These are phyloP conservation scores for Dallia pectoralis DNA, from an alignment of 2,797 vertebrate genomes.

Conservation along the genomic window DNA sequence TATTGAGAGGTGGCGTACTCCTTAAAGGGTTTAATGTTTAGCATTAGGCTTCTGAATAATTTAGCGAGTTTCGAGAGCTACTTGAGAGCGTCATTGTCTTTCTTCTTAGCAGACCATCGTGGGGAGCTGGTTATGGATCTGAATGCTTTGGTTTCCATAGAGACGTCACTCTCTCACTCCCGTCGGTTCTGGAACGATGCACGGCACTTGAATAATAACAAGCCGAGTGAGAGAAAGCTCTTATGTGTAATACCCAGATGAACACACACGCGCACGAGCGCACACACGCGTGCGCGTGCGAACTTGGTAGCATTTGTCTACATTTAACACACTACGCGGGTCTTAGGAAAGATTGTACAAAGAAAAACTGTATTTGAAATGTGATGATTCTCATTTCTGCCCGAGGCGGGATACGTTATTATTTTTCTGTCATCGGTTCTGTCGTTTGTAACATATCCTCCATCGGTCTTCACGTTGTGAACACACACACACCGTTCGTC, in stretches of 20 bases:
- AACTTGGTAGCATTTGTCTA: constrained; percentile 31
- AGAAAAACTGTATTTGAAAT: constrained; percentile 27
- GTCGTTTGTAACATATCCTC: neutral
- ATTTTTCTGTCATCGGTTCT: constrained; percentile 16
- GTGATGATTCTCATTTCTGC: constrained; percentile 30
- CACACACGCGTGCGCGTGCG: no score
- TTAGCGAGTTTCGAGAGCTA: constrained; percentile 34
- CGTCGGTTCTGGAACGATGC: constrained; percentile 14
- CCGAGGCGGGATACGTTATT: neutral
- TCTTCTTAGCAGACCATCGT: constrained; percentile 41
- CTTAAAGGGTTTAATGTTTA: constrained; percentile 37
- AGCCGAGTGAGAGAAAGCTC: constrained; percentile 28
- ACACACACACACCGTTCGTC: constrained; percentile 6
- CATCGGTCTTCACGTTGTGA: constrained; percentile 19
- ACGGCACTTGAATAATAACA: constrained; percentile 42
- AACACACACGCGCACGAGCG: neutral
- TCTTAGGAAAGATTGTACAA: constrained; percentile 35
- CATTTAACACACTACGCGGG: constrained; percentile 17
- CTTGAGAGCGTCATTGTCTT: constrained; percentile 39
- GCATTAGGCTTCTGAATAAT: constrained; percentile 32
- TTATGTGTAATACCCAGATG: neutral
- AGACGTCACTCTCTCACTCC: constrained; percentile 40
- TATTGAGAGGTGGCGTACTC: constrained; percentile 26
- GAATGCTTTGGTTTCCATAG: constrained; percentile 57
- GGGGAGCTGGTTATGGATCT: constrained; percentile 23